Percentiles rank a stretch among this genome's conserved stretches.
Conservation (phyloP, 2,797 vertebrate species). For the Mus minutoides region DNA sequence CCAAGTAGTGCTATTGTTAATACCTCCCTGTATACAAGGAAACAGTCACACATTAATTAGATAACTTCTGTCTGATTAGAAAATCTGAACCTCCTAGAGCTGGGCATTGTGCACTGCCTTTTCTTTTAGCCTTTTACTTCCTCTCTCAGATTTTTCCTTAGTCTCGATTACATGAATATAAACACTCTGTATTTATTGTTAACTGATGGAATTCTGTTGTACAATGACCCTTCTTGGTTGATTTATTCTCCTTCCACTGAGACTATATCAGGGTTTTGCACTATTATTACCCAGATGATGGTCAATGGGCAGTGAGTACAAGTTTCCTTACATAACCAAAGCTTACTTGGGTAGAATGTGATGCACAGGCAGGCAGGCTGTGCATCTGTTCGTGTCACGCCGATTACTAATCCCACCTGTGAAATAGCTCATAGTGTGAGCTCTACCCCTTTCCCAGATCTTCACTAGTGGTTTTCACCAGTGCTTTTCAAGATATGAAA, state of each 20-base stretch:
- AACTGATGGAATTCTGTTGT: background rate
- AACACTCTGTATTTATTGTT: background rate
- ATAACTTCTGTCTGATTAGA: background rate
- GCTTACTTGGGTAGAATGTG: background rate
- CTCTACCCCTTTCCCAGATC: background rate
- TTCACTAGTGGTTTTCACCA: background rate
- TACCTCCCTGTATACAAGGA: background rate
- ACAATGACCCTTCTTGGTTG: background rate
- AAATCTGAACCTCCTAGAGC: background rate
- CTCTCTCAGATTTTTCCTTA: background rate
- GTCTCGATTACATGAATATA: background rate
- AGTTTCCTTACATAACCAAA: background rate
- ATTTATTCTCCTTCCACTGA: background rate
- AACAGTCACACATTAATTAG: background rate
- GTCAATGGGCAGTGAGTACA: background rate
- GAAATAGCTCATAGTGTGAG: background rate
- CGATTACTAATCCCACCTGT: background rate
- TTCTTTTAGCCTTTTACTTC: background rate
- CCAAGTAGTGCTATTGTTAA: background rate
- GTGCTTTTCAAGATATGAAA: constrained; percentile 5
- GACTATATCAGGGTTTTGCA: background rate
- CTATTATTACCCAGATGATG: background rate
- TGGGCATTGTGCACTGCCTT: background rate
- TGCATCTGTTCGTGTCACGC: background rate
- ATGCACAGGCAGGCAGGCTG: background rate